Evolutionary conservation across 2,113 vertebrate genomes (phyloP).

Genomic region (rat (Rattus norvegicus)): DNA sequence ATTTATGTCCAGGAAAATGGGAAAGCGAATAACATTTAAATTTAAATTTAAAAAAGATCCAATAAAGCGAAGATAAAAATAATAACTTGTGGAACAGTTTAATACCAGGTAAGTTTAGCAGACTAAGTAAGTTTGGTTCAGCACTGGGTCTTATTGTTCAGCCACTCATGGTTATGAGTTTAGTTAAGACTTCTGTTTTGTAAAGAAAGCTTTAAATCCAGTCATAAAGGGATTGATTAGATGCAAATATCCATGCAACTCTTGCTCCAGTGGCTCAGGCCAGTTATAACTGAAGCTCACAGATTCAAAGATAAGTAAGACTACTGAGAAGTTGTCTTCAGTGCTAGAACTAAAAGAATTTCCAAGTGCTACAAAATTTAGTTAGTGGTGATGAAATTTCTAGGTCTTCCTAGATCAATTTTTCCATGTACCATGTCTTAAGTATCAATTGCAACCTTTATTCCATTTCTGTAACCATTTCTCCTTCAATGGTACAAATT

Average conservation of each 20-base stretch:
- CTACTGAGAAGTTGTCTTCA: not conserved
- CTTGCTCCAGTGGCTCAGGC: not conserved
- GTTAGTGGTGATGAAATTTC: not conserved
- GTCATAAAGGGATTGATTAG: not conserved
- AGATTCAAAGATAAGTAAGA: not conserved
- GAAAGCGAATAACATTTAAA: too few relatives aligned
- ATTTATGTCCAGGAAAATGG: too few relatives aligned
- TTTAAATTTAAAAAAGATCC: too few relatives aligned
- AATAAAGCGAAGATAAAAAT: not conserved
- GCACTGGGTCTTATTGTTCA: not conserved
- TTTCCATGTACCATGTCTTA: not conserved
- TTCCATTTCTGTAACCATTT: fast-evolving
- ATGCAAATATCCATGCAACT: not conserved
- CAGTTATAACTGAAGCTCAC: not conserved
- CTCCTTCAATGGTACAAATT: not conserved
- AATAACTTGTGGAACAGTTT: not conserved
- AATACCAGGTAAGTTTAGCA: not conserved
- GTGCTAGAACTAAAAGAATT: not conserved
- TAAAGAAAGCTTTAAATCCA: not conserved
- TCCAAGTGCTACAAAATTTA: not conserved
- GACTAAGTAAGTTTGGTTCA: too few relatives aligned
- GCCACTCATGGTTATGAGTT: not conserved
- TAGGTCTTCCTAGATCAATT: not conserved
- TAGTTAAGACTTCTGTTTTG: not conserved
- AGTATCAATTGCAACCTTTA: not conserved